Conservation (phyloP, 1,140 invertebrate genomes). For the Aphelenchoides besseyi region DNA sequence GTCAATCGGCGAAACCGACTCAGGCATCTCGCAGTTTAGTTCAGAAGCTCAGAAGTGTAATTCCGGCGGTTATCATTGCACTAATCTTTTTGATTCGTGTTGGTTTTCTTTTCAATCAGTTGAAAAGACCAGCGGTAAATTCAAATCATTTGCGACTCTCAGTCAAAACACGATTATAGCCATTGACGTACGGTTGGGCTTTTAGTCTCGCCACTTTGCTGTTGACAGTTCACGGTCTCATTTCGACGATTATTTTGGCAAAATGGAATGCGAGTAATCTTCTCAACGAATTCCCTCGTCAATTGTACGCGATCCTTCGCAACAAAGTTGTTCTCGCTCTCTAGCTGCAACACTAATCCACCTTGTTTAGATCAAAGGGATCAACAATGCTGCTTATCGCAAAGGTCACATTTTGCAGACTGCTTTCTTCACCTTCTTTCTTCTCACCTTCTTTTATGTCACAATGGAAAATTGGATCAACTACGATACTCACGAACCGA, state of each 20-base stretch:
- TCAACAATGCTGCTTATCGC: background rate
- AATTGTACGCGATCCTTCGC: background rate
- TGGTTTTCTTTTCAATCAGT: background rate
- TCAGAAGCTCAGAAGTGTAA: background rate
- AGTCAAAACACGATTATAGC: background rate
- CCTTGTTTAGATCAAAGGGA: background rate
- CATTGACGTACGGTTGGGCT: background rate
- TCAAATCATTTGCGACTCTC: too few relatives aligned
- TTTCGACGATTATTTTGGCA: background rate
- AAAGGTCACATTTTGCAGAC: background rate
- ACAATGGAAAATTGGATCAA: background rate
- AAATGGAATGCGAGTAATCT: background rate
- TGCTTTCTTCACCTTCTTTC: background rate
- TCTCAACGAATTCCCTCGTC: background rate
- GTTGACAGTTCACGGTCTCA: background rate
- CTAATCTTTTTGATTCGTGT: background rate
- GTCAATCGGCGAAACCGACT: background rate
- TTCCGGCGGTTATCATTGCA: background rate
- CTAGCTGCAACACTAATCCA: background rate
- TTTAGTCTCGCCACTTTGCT: background rate
- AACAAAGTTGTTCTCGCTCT: background rate
- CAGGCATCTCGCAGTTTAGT: background rate
- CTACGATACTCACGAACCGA: background rate
- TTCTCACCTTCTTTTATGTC: background rate
- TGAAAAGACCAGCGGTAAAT: background rate